These are phyloP conservation scores for Brachylomia viminalis DNA, from an alignment of 2,888 invertebrate species.

Conservation along the genomic window DNA sequence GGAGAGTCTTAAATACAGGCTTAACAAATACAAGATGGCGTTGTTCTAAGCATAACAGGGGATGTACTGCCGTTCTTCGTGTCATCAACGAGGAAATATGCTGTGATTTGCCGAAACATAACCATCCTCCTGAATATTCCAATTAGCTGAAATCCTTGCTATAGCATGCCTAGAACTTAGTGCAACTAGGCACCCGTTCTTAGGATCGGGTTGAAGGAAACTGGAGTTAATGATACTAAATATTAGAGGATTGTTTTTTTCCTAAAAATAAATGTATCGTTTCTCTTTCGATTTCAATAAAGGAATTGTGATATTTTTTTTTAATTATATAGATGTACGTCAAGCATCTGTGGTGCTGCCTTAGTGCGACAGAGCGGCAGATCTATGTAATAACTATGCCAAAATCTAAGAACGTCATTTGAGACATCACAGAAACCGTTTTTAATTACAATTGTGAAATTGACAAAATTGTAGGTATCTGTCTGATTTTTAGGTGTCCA, in stretches of 20 bases:
- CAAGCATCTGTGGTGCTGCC: neutral
- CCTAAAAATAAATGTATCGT: too few relatives aligned
- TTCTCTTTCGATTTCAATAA: too few relatives aligned
- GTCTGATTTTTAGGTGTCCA: neutral
- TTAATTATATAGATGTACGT: too few relatives aligned
- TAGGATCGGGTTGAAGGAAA: neutral
- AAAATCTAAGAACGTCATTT: too few relatives aligned
- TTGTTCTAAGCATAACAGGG: constrained; percentile 10
- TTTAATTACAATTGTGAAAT: too few relatives aligned
- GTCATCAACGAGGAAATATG: neutral
- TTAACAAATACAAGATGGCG: constrained; percentile 18
- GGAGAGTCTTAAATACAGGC: neutral
- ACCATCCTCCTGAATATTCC: neutral
- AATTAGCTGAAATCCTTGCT: neutral
- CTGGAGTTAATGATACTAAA: too few relatives aligned
- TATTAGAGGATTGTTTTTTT: too few relatives aligned
- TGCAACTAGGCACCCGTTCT: neutral
- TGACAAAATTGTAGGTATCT: neutral
- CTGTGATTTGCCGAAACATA: constrained; percentile 18
- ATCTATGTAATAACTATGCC: neutral
- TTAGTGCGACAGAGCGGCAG: neutral
- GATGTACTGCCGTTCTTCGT: neutral
- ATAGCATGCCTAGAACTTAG: neutral
- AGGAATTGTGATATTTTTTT: too few relatives aligned
- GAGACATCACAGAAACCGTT: too few relatives aligned